Evolutionary conservation across 2,797 vertebrate species (phyloP), one percentile per base, ranked within the genome.

Genomic region (Anomalospiza imberbis): DNA sequence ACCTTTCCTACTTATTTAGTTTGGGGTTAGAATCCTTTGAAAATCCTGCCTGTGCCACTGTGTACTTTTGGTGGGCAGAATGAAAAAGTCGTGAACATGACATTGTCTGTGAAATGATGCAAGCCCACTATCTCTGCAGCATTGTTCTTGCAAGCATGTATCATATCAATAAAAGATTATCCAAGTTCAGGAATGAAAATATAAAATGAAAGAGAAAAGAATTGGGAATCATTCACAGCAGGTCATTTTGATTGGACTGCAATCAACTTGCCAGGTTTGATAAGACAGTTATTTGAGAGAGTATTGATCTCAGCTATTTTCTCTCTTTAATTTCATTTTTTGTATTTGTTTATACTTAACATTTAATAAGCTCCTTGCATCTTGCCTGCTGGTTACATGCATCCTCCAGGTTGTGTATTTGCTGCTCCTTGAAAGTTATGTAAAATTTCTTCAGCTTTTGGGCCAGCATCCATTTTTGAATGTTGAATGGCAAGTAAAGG

Each of bases 121-220:
- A 95, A 94, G 42, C 55, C 60, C 42, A 51, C 75, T 77, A 24
- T 83, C 74, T 86, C 67, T 91, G 63, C 77, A 82, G 28, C 68
- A 77, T 92, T 93, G 84, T 93, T 95, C 91, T 77, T 80, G 87
- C 54, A 89, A 77, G 50, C 1, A 0, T 83, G 61, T 60, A 74
- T 82, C 75, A 55, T 94, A 96, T 82, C 92, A 94, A 93, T 94
- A 93, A 94, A 94, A 93, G 78, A 93, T 93, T 91, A 92, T 94
- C 81, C 1, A 0, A 93, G 68, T 77, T 58, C 48, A 71, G 61
- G 38, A 93, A 88, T 65, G 75, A 93, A 92, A 95, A 95, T 89
- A 92, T 45, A 93, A 84, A 95, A 93, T 36, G 29, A 91, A 97
- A 68, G 78, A 76, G 92, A 85, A 94, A 85, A 88, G 24, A 28